Evolutionary conservation across 2,888 invertebrate genomes (phyloP).

Genomic region (Dromius quadrimaculatus): DNA sequence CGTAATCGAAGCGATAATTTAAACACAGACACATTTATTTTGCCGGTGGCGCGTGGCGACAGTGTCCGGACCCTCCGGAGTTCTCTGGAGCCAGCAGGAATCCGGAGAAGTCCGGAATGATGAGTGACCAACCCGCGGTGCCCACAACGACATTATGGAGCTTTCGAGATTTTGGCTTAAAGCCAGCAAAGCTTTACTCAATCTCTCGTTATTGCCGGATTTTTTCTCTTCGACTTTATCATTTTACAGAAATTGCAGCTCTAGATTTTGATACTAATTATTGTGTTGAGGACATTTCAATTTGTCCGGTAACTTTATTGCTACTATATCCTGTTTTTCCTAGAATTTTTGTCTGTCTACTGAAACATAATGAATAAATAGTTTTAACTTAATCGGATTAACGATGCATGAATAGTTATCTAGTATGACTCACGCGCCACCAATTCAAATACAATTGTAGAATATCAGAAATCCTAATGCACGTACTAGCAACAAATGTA

Average conservation of each 20-base stretch:
- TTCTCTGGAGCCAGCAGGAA: neutral
- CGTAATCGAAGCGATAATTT: slow-evolving; percentile 46
- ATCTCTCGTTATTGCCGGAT: slow-evolving; percentile 48
- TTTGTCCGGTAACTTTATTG: no score
- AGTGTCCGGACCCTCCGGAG: slow-evolving; percentile 12
- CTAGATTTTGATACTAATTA: neutral
- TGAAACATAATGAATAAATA: no score
- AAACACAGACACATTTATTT: slow-evolving; percentile 45
- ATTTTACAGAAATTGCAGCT: neutral
- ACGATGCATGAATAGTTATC: no score
- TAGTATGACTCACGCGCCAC: no score
- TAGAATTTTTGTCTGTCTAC: no score
- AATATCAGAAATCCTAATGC: no score
- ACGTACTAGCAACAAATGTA: no score
- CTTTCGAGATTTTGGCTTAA: slow-evolving; percentile 29
- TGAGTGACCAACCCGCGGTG: slow-evolving; percentile 36
- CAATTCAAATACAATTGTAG: no score
- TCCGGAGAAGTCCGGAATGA: slow-evolving; percentile 32
- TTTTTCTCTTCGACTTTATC: slow-evolving; percentile 25
- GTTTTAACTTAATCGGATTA: no score
- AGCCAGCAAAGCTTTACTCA: slow-evolving; percentile 47
- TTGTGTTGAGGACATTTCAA: no score
- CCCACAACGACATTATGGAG: slow-evolving; percentile 48
- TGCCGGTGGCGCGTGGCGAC: slow-evolving; percentile 22
- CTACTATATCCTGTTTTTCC: no score